A percentile compares a stretch with the other conserved stretches of the same genome.
Conservation (phyloP, 2,113 vertebrate species). For the Scatophagus argus region DNA sequence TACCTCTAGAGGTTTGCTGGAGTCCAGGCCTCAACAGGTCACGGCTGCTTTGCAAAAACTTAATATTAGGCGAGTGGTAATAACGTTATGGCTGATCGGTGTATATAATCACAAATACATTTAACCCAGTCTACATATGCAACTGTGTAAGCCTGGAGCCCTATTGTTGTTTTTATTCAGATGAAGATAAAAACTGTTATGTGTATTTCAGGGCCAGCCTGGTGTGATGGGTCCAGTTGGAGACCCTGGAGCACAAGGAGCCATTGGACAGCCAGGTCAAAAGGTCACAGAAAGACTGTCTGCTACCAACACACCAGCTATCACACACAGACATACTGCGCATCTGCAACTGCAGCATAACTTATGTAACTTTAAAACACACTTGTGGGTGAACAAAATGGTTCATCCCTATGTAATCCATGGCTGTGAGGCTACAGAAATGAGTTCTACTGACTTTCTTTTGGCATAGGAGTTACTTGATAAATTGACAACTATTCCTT, state of each 20-base stretch:
- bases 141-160: neutral
- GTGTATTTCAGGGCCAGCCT: slow-evolving; percentile 60
- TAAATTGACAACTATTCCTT: too few species aligned
- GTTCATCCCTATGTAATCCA: too few species aligned
- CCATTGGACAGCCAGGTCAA: slow-evolving; percentile 47
- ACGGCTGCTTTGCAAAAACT: too few species aligned
- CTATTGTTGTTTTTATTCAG: neutral
- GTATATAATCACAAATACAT: too few species aligned
- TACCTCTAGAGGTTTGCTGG: too few species aligned
- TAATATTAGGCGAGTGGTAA: too few species aligned
- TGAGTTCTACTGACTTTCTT: too few species aligned
- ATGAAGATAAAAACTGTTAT: neutral
- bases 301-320: neutral
- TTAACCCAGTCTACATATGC: too few species aligned
- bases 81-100: too few species aligned
- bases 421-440: too few species aligned
- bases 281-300: slow-evolving; percentile 45
- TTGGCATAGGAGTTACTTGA: too few species aligned
- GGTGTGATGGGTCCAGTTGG: slow-evolving; percentile 62
- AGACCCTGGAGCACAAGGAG: slow-evolving; percentile 58
- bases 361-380: neutral
- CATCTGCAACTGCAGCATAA: neutral
- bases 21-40: too few species aligned
- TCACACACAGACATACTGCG: neutral
- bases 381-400: neutral